phyloP scores from a whole-genome alignment of 37 sponge, comb jelly and placozoan genomes.

The Beroe ovata region DNA sequence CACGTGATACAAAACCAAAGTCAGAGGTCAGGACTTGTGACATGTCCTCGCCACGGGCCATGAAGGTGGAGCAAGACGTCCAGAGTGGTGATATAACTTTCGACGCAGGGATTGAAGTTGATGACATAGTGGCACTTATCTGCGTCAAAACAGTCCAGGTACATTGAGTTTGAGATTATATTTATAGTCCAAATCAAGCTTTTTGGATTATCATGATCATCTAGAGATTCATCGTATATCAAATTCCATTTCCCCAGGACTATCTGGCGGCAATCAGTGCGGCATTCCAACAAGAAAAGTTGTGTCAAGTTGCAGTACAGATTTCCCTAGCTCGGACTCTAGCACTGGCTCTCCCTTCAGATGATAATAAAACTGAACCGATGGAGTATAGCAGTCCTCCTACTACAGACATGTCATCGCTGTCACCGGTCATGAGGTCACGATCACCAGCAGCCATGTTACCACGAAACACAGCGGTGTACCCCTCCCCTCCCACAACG shows the following conservation, averaged over 20 bases:
- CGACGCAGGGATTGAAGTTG: no score
- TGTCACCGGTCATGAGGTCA: background rate
- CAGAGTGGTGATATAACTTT: no score
- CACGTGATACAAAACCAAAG: no score
- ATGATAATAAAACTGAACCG: background rate
- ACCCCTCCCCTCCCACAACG: background rate
- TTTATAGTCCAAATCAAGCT: no score
- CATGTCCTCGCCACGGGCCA: no score
- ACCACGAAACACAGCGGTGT: background rate
- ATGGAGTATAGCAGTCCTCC: background rate
- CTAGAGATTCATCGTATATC: no score
- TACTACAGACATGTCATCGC: background rate
- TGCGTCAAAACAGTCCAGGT: conserved; percentile 24
- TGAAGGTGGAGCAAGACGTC: no score
- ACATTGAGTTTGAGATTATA: no score
- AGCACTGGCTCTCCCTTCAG: background rate
- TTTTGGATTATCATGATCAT: no score
- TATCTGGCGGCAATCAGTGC: background rate
- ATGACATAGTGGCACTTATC: background rate
- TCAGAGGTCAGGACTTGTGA: no score
- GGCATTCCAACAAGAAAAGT: background rate
- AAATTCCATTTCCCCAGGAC: no score
- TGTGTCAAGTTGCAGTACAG: background rate
- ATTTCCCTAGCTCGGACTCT: background rate
- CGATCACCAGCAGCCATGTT: background rate